A percentile compares a stretch with the other conserved stretches of the same genome.
phyloP scores from a whole-genome alignment of 1,140 invertebrate species.

The Leptinotarsa defecta region DNA sequence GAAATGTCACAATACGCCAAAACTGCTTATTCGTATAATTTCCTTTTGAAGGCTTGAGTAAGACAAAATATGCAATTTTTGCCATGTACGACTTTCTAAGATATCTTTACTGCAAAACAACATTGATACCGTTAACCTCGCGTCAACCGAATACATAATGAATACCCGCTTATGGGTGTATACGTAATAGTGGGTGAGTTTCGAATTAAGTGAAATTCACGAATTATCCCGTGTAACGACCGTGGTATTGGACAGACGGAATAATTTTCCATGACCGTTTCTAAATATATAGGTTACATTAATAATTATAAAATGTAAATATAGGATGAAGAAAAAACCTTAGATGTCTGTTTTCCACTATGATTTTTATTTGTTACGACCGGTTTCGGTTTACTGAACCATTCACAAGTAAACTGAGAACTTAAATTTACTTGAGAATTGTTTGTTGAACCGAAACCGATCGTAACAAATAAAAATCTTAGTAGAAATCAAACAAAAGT shows the following conservation, averaged over 20 bases:
- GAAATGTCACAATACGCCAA: too few species aligned
- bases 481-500: too few species aligned
- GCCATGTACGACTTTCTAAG: background rate
- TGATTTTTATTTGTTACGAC: too few species aligned
- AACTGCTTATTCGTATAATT: too few species aligned
- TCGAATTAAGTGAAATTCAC: background rate
- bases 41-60: too few species aligned
- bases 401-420: too few species aligned
- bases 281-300: conserved; percentile 6
- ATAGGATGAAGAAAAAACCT: too few species aligned
- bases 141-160: background rate
- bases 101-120: background rate
- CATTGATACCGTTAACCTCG: background rate
- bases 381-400: too few species aligned
- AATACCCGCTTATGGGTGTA: background rate
- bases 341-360: too few species aligned
- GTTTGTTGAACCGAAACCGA: too few species aligned
- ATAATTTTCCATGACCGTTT: background rate
- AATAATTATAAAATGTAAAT: background rate
- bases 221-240: background rate
- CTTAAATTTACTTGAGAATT: too few species aligned
- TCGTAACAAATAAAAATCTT: too few species aligned
- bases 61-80: background rate
- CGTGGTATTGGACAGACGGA: background rate
- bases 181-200: conserved; percentile 2